A percentile compares a stretch with the other conserved stretches of the same genome.
Evolutionary conservation across 2,797 vertebrate genomes (phyloP).

Genomic region (Agapornis canus): DNA sequence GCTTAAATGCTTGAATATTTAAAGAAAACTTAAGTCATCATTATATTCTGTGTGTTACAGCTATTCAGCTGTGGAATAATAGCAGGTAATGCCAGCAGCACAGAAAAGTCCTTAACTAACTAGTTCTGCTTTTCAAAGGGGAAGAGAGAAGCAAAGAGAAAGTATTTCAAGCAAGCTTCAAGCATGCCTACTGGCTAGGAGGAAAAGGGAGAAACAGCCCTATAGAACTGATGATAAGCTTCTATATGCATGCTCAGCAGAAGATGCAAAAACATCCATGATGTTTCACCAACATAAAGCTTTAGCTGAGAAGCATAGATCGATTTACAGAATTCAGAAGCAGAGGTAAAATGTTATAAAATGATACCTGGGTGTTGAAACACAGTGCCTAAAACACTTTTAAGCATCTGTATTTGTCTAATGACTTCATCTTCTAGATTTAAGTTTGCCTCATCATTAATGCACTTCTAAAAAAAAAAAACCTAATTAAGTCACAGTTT

Average conservation of each 20-base stretch:
- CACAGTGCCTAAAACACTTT: neutral
- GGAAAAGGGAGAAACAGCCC: neutral
- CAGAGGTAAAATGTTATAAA: neutral
- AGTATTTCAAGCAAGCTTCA: neutral
- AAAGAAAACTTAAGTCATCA: neutral
- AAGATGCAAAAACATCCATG: neutral
- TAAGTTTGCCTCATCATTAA: neutral
- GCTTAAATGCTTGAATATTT: neutral
- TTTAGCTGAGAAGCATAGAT: neutral
- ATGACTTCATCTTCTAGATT: neutral
- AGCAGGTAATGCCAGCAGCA: neutral
- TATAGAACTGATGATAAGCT: neutral
- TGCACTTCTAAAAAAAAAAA: neutral
- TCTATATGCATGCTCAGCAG: neutral
- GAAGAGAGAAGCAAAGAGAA: neutral
- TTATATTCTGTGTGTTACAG: neutral
- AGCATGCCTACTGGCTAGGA: neutral
- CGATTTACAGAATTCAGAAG: neutral
- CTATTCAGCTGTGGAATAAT: neutral
- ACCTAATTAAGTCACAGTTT: neutral
- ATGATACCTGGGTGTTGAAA: neutral
- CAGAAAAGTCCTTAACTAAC: neutral
- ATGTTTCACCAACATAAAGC: neutral
- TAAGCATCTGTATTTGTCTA: neutral
- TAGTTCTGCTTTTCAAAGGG: neutral